These are phyloP conservation scores for Hemicentrotus pulcherrimus DNA, from an alignment of 35 echinoderm and acorn worm species.

Conservation along the genomic window DNA sequence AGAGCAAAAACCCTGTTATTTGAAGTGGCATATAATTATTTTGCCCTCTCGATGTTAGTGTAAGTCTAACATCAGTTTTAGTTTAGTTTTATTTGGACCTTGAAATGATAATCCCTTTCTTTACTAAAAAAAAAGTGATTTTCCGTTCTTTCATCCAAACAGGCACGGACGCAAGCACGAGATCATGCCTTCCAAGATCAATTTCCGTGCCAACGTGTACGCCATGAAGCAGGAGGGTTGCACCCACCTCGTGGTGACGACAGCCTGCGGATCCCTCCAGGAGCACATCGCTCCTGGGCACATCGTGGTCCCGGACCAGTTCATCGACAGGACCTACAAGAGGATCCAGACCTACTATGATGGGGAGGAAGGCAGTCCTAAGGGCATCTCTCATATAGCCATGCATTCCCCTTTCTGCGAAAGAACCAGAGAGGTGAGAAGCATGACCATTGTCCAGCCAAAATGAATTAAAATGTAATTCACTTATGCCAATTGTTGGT, in stretches of 20 bases:
- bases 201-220: slow-evolving; percentile 86
- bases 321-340: slow-evolving; percentile 86
- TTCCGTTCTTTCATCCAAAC: not conserved
- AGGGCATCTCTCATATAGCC: slow-evolving; percentile 79
- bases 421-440: slow-evolving; percentile 26
- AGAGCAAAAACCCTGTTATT: too few relatives aligned
- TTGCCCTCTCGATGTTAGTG: not conserved
- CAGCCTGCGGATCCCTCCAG: slow-evolving; percentile 89
- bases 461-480: not conserved
- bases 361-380: slow-evolving; percentile 58
- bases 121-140: not conserved
- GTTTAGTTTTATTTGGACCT: not conserved
- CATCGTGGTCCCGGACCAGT: slow-evolving; percentile 83
- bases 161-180: slow-evolving; percentile 83
- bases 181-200: slow-evolving; percentile 81
- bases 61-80: not conserved
- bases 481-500: not conserved
- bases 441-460: not conserved
- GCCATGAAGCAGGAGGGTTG: slow-evolving; percentile 78
- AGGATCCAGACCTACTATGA: slow-evolving; percentile 87
- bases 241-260: slow-evolving; percentile 79
- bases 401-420: slow-evolving; percentile 67
- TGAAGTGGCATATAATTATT: not conserved
- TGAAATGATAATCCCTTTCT: not conserved
- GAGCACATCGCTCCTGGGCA: slow-evolving; percentile 86